Percentiles rank a stretch among this genome's conserved stretches.
These are phyloP conservation scores for Chironomus tentans DNA, from an alignment of 2,888 invertebrate genomes.

Conservation along the genomic window DNA sequence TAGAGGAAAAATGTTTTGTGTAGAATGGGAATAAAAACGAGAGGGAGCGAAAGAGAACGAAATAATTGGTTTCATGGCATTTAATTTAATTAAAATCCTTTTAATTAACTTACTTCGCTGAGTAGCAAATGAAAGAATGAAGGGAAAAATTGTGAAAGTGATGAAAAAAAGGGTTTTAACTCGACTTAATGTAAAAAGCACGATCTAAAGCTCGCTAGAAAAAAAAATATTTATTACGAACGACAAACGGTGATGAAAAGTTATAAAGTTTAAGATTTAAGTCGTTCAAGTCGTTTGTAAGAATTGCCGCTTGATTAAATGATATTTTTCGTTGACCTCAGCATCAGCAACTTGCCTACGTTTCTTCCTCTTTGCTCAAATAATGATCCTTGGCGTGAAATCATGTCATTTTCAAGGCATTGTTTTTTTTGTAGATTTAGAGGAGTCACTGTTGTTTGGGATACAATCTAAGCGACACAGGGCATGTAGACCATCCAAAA, in stretches of 20 bases:
- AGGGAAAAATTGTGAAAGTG: background rate
- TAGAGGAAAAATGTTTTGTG: background rate
- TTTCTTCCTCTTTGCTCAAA: background rate
- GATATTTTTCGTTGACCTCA: slow-evolving; percentile 7
- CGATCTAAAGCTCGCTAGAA: background rate
- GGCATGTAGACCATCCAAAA: no score
- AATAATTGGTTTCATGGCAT: slow-evolving; percentile 23
- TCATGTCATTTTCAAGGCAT: no score
- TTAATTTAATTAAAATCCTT: slow-evolving; percentile 26
- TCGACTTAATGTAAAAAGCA: background rate
- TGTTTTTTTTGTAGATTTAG: no score
- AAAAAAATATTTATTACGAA: background rate
- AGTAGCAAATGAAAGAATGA: background rate
- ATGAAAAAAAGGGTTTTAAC: background rate
- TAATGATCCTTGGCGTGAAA: background rate
- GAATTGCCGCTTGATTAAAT: slow-evolving; percentile 21
- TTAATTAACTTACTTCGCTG: slow-evolving; percentile 22
- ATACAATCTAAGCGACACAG: no score
- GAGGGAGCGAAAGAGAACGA: background rate
- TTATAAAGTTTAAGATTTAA: slow-evolving; percentile 4
- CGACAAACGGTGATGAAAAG: background rate
- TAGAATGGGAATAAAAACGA: background rate
- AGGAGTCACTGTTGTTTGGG: no score
- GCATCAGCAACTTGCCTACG: background rate
- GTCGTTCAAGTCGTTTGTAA: background rate